Evolutionary conservation across 1,140 invertebrate genomes (phyloP), one percentile per base, ranked within the genome.

Genomic region (Himalopsyche phryganea): DNA sequence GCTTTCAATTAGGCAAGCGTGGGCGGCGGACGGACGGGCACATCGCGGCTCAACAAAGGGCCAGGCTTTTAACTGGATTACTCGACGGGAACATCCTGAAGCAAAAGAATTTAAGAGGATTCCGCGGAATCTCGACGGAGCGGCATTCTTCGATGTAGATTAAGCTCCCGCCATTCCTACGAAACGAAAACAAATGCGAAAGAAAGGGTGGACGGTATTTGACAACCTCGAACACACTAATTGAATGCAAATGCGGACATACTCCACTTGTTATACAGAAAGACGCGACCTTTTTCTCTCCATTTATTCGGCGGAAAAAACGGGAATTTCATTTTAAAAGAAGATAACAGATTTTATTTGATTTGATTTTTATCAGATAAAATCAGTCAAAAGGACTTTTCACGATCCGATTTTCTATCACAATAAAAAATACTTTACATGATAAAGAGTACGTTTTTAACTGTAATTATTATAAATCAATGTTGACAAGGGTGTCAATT

Each of bases 61-160:
- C 57, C 38, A 33, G 6, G 45, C 9, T 56, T 48, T 56, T 41
- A 49, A 50, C 51, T 38, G 40, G 40, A 60, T 56, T 46, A 51
- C 46, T 33, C 14, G 36, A 54, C 15, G 41, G 46, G 7, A 13
- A 48, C 41, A 45, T 52, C 32, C 32, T 6, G 2, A 14, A 51
- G 44, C 49, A 44, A 41, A 57, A 57, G 59, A 61, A 57, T 61
- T 57, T 48, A 48, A 57, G 49, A 56, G 46, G 59, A 60, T 61
- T 46, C 38, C 15, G 3, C 15, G 50, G 50, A 59, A 52, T 59
- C 42, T 20, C 18, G 23, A 19, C 45, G 35, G 10, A 52, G 38
- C 20, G 36, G 35, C 35, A 60, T 35, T 18, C 44, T 14, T 49
- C 23, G n/a, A 53, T 47, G 23, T 14, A 50, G 32, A 50, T 50